phyloP scores from a whole-genome alignment of 2,888 invertebrate genomes.

The Stenichneumon culpator region DNA sequence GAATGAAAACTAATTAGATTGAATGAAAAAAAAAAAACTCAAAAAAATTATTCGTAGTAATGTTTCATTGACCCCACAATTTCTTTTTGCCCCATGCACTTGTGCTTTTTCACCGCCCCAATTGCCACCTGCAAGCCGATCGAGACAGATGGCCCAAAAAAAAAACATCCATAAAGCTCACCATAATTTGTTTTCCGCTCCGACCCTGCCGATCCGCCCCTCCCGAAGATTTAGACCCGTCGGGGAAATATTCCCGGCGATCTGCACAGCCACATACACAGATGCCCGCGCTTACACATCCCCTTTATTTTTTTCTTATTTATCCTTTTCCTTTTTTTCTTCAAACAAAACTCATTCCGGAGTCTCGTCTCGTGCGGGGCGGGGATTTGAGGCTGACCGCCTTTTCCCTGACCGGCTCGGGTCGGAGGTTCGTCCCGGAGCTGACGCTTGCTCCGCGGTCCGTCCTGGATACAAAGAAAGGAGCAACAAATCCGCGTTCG shows the following conservation, averaged over 20 bases:
- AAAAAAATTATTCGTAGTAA: too few relatives aligned
- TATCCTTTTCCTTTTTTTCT: conserved; percentile 63
- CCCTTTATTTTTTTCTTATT: conserved; percentile 11
- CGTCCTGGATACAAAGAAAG: conserved; percentile 36
- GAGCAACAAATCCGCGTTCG: conserved; percentile 66
- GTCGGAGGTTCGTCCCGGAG: conserved; percentile 26
- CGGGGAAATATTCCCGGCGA: conserved; percentile 51
- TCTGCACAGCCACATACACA: conserved; percentile 41
- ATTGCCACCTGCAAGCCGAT: conserved; percentile 48
- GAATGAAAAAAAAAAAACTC: too few relatives aligned
- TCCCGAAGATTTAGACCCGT: conserved; percentile 53
- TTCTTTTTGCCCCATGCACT: too few relatives aligned
- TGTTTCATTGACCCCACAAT: not conserved
- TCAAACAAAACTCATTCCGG: conserved; percentile 80
- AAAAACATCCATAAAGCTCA: conserved; percentile 34
- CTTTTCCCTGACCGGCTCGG: conserved; percentile 1
- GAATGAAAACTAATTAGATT: too few relatives aligned
- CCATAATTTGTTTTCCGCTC: conserved; percentile 28
- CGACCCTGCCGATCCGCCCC: not conserved
- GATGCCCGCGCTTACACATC: conserved; percentile 47
- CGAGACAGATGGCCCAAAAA: conserved; percentile 48
- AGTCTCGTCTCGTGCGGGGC: conserved; percentile 80
- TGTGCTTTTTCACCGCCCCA: not conserved
- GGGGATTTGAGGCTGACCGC: conserved; percentile 77
- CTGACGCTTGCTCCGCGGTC: not conserved